Conservation (phyloP, 1,140 invertebrate species). For the Drosophila arizonae region DNA sequence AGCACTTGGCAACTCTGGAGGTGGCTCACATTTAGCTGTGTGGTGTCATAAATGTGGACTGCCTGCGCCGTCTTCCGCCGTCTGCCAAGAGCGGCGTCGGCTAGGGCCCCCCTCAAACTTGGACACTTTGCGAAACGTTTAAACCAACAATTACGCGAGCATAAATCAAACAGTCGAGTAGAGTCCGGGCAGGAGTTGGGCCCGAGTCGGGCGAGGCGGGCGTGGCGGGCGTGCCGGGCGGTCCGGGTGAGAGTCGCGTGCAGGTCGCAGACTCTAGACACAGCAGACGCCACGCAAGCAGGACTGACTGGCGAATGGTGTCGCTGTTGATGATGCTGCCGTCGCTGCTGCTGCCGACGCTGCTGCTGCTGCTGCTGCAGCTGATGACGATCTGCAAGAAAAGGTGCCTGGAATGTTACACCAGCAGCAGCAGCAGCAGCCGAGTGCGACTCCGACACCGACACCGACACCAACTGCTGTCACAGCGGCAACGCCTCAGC, state of each 20-base stretch:
- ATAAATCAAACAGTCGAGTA: slow-evolving; percentile 82
- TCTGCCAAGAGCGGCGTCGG: not conserved
- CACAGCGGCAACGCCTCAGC: slow-evolving; percentile 67
- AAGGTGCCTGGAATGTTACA: slow-evolving; percentile 49
- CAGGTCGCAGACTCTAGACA: slow-evolving; percentile 18
- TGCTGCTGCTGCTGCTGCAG: slow-evolving; percentile 4
- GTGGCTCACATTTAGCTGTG: slow-evolving; percentile 60
- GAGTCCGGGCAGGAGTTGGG: slow-evolving; percentile 40
- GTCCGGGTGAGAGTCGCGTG: slow-evolving; percentile 57
- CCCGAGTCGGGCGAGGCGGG: not conserved
- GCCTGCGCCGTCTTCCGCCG: not conserved
- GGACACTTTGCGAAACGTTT: slow-evolving; percentile 76
- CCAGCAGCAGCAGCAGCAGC: slow-evolving; percentile 20
- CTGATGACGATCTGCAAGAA: slow-evolving; percentile 37
- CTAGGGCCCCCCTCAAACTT: slow-evolving; percentile 13
- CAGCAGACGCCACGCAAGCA: not conserved
- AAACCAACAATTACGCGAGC: slow-evolving; percentile 83
- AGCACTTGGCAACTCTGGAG: slow-evolving; percentile 52
- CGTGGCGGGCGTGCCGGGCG: slow-evolving; percentile 1
- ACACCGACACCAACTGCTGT: slow-evolving; percentile 76
- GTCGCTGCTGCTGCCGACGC: slow-evolving; percentile 19
- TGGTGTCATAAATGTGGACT: slow-evolving; percentile 66
- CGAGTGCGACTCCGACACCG: slow-evolving; percentile 50
- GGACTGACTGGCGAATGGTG: slow-evolving; percentile 25
- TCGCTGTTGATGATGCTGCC: slow-evolving; percentile 28